Evolutionary conservation across 2,113 vertebrate genomes (phyloP).

Genomic region (Microtus oregoni): DNA sequence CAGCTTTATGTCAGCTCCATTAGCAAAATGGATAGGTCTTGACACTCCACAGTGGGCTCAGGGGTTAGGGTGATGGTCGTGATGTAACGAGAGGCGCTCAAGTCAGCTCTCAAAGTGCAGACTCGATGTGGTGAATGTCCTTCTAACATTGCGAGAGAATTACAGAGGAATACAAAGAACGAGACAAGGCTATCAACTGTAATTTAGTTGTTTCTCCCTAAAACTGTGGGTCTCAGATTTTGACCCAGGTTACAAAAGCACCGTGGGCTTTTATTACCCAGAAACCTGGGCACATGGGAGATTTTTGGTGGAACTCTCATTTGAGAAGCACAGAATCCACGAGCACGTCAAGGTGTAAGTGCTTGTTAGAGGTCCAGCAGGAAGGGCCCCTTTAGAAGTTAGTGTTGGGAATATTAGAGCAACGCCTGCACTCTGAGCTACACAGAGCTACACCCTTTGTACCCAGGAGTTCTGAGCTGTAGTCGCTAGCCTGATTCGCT

Average conservation of each 20-base stretch:
- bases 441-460: not conserved
- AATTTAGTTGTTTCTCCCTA: not conserved
- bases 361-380: not conserved
- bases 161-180: not conserved
- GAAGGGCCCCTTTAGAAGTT: not conserved
- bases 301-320: not conserved
- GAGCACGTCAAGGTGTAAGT: not conserved
- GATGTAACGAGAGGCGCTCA: not conserved
- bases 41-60: not conserved
- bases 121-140: not conserved
- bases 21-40: not conserved
- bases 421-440: not conserved
- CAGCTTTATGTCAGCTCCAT: not conserved
- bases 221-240: conserved; percentile 5
- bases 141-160: not conserved
- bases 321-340: not conserved
- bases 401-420: not conserved
- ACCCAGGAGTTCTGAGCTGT: not conserved
- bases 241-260: not conserved
- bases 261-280: not conserved
- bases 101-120: conserved; percentile 1
- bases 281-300: not conserved
- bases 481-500: not conserved
- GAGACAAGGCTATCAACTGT: not conserved
- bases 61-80: no score